These are phyloP conservation scores for Smittia sp. DNA, from an alignment of 2,888 invertebrate genomes.

Conservation along the genomic window DNA sequence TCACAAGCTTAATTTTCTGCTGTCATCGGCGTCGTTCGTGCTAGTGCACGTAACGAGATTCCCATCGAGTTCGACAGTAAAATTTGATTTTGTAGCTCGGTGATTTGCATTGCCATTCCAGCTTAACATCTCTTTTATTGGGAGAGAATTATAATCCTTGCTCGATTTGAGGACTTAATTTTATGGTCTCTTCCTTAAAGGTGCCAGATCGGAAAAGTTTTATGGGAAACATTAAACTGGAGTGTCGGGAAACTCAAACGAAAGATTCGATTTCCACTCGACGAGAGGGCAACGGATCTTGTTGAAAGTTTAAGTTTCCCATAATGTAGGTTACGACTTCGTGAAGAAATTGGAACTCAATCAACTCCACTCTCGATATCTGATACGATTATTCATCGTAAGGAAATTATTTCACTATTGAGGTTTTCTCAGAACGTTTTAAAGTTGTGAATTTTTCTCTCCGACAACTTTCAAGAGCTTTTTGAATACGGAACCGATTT, in stretches of 20 bases:
- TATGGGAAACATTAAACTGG: not conserved
- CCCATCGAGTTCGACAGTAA: not conserved
- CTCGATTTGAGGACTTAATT: not conserved
- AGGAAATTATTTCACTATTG: not conserved
- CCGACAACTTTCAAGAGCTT: not conserved
- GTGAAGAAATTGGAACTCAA: not conserved
- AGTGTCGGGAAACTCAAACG: not conserved
- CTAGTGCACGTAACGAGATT: not conserved
- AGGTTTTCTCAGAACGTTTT: not conserved
- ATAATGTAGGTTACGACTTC: not conserved
- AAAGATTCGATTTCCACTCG: not conserved
- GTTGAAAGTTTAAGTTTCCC: not conserved
- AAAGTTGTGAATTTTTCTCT: not conserved
- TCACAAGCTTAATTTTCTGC: not conserved
- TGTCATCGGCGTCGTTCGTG: conserved; percentile 1
- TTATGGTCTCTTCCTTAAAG: not conserved
- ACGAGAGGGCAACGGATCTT: not conserved
- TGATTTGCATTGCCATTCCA: not conserved
- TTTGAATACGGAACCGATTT: not conserved
- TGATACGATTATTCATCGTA: not conserved
- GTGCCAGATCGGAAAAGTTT: no score
- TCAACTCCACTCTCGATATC: not conserved
- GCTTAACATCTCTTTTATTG: not conserved
- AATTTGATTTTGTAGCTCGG: not conserved
- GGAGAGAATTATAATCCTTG: not conserved